Conservation (phyloP, 2,888 invertebrate species). For the Hirtodrosophila histrioides region DNA sequence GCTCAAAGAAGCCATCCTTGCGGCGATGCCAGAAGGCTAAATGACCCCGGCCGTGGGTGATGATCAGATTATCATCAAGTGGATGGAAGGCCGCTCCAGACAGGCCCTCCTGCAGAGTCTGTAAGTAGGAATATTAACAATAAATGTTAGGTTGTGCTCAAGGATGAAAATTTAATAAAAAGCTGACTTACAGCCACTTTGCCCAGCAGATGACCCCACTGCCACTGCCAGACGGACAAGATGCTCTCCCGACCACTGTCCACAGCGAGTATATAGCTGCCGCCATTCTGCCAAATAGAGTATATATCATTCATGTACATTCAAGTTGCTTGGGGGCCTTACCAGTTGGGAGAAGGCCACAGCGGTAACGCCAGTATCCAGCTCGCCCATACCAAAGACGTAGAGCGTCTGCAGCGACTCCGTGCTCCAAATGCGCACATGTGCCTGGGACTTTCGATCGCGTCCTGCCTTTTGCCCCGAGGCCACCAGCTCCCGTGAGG, state of each 20-base stretch:
- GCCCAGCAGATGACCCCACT: slow-evolving; percentile 95
- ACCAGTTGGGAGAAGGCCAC: slow-evolving; percentile 95
- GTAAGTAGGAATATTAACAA: slow-evolving; percentile 31
- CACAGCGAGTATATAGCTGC: slow-evolving; percentile 94
- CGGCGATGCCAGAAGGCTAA: slow-evolving; percentile 96
- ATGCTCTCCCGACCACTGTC: slow-evolving; percentile 95
- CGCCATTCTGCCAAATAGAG: slow-evolving; percentile 89
- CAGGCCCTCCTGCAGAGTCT: slow-evolving; percentile 95
- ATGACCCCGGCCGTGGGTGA: slow-evolving; percentile 96
- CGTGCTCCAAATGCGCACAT: slow-evolving; percentile 96
- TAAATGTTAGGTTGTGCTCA: background rate
- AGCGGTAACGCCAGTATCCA: slow-evolving; percentile 93
- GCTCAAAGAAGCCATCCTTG: slow-evolving; percentile 95
- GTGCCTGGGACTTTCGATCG: slow-evolving; percentile 93
- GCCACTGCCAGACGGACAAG: slow-evolving; percentile 97
- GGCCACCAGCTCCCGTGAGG: slow-evolving; percentile 93
- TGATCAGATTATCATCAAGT: slow-evolving; percentile 94
- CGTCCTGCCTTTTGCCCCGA: slow-evolving; percentile 94
- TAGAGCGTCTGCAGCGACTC: slow-evolving; percentile 94
- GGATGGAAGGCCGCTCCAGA: slow-evolving; percentile 96
- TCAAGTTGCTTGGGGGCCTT: slow-evolving; percentile 52
- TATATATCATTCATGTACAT: background rate
- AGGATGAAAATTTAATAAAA: slow-evolving; percentile 1
- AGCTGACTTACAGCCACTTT: slow-evolving; percentile 93
- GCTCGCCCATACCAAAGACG: slow-evolving; percentile 95